Conservation (phyloP, 2,797 vertebrate genomes). For the Aselliscus stoliczkanus region DNA sequence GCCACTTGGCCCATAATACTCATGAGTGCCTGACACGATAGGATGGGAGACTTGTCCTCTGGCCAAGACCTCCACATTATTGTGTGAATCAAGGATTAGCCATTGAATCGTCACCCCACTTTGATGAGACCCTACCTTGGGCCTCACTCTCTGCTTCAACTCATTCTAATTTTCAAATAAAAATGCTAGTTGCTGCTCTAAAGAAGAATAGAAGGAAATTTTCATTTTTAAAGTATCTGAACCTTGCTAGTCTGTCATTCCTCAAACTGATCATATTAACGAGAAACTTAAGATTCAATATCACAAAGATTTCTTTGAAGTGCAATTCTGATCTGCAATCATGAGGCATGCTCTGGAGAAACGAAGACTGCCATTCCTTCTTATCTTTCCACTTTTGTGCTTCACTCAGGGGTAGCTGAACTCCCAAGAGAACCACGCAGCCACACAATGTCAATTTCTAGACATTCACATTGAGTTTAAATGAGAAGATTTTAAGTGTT, state of each 20-base stretch:
- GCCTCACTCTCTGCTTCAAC: neutral
- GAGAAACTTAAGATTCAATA: conserved; percentile 44
- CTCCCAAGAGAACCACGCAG: conserved; percentile 49
- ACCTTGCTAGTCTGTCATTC: conserved; percentile 12
- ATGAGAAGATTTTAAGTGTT: conserved; percentile 51
- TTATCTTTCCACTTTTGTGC: neutral
- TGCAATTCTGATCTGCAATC: neutral
- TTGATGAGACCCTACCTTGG: neutral
- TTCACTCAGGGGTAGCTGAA: conserved; percentile 28
- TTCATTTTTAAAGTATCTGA: conserved; percentile 20
- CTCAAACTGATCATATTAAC: neutral
- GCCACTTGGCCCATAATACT: neutral
- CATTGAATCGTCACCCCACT: neutral
- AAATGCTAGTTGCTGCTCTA: neutral
- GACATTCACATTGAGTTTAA: conserved; percentile 40
- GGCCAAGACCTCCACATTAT: neutral
- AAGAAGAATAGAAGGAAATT: conserved; percentile 42
- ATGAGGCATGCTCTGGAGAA: neutral
- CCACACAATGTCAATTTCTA: conserved; percentile 40
- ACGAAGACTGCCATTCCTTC: conserved; percentile 19
- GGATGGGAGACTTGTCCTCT: neutral
- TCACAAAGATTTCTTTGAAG: conserved; percentile 28
- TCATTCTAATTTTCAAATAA: conserved; percentile 46
- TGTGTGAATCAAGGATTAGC: neutral
- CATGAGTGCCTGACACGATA: neutral